Percentiles rank a stretch among this genome's conserved stretches.
Evolutionary conservation across 2,888 invertebrate genomes (phyloP).

Genomic region (Zootermopsis nevadensis): DNA sequence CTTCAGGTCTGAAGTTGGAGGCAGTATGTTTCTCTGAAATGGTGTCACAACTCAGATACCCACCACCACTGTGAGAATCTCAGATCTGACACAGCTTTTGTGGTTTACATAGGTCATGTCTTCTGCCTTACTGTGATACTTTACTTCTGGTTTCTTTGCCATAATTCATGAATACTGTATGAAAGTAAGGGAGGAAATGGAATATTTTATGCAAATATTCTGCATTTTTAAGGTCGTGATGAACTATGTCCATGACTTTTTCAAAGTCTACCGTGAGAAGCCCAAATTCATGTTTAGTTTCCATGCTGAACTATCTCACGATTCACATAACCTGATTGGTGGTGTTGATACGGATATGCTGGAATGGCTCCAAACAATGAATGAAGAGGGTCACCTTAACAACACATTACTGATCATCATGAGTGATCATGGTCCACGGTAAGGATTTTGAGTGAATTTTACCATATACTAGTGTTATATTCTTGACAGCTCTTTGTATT

Average conservation of each 20-base stretch:
- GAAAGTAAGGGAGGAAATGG: too few relatives aligned
- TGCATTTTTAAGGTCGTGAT: constrained; percentile 63
- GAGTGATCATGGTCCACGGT: constrained; percentile 94
- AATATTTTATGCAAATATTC: too few relatives aligned
- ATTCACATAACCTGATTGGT: constrained; percentile 82
- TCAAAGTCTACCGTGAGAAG: constrained; percentile 71
- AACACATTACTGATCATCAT: constrained; percentile 87
- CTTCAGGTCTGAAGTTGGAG: too few relatives aligned
- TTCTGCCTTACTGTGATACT: too few relatives aligned
- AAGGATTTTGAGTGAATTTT: constrained; percentile 45
- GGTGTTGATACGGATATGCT: constrained; percentile 80
- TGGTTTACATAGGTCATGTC: too few relatives aligned
- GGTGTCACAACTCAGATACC: too few relatives aligned
- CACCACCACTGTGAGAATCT: too few relatives aligned
- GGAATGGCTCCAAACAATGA: constrained; percentile 73
- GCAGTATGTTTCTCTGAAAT: too few relatives aligned
- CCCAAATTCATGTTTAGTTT: constrained; percentile 90
- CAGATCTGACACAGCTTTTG: too few relatives aligned
- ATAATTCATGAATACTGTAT: too few relatives aligned
- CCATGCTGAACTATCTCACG: constrained; percentile 89
- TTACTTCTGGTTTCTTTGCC: too few relatives aligned
- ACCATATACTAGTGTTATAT: background rate
- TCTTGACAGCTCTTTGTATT: background rate
- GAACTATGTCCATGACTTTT: constrained; percentile 67
- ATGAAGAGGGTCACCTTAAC: constrained; percentile 73